Evolutionary conservation across 1,140 invertebrate species (phyloP).

Genomic region (Pristionchus pacificus): DNA sequence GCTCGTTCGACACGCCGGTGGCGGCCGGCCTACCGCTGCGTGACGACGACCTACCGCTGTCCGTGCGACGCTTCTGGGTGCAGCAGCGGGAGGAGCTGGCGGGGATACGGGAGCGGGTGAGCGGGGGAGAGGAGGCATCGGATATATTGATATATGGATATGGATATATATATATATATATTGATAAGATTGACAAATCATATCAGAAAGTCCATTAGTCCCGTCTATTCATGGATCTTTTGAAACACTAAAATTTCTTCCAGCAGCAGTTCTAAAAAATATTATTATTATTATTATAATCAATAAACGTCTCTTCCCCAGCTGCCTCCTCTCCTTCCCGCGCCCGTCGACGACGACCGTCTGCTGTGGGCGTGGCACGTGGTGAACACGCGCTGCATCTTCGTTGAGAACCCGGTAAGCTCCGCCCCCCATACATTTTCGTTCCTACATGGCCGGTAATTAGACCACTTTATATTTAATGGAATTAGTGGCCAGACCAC

Average conservation of each 20-base stretch:
- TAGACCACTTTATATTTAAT: too few relatives aligned
- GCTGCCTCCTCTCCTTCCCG: conserved; percentile 8
- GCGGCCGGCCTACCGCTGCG: conserved; percentile 25
- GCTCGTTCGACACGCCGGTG: conserved; percentile 28
- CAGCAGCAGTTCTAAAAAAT: too few relatives aligned
- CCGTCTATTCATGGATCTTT: too few relatives aligned
- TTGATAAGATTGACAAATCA: neutral
- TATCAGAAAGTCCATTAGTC: too few relatives aligned
- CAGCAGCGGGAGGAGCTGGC: conserved; percentile 30
- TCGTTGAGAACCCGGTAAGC: conserved; percentile 46
- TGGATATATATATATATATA: neutral
- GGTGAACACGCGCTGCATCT: conserved; percentile 74
- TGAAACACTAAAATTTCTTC: too few relatives aligned
- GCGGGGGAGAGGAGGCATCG: too few relatives aligned
- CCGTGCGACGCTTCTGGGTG: conserved; percentile 11
- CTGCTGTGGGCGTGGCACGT: conserved; percentile 67
- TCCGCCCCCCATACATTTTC: too few relatives aligned
- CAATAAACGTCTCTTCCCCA: too few relatives aligned
- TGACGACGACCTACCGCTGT: conserved; percentile 18
- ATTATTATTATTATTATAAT: too few relatives aligned
- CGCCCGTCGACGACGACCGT: conserved; percentile 14
- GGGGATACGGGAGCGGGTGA: conserved; percentile 13
- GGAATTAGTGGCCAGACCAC: too few relatives aligned
- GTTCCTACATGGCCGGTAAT: too few relatives aligned
- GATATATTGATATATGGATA: neutral